phyloP scores from a whole-genome alignment of 2,888 invertebrate genomes.

The Lycocerus yunnanus region DNA sequence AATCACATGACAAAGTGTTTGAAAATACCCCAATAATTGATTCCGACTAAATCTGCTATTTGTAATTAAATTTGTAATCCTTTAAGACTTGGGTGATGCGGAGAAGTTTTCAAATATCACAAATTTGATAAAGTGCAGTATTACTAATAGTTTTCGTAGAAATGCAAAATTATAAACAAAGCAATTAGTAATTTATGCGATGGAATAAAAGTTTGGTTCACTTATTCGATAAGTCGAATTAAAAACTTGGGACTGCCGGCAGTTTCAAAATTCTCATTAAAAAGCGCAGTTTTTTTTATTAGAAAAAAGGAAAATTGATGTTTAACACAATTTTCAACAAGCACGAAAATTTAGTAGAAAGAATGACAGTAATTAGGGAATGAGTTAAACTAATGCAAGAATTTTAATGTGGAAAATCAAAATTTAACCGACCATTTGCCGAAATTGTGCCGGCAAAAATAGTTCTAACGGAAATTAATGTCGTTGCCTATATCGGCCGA shows the following conservation, averaged over 20 bases:
- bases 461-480: slow-evolving; percentile 35
- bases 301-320: slow-evolving; percentile 7
- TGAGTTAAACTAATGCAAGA: slow-evolving; percentile 2
- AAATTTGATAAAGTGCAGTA: neutral
- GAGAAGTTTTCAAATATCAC: neutral
- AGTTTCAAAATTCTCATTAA: neutral
- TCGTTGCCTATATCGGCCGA: slow-evolving; percentile 31
- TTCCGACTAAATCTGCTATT: neutral
- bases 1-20: neutral
- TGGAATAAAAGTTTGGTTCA: no score
- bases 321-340: neutral
- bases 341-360: neutral
- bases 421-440: slow-evolving; percentile 23
- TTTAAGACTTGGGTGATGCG: neutral
- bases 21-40: neutral
- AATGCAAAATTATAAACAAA: neutral
- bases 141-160: neutral
- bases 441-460: slow-evolving; percentile 22
- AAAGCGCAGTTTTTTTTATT: neutral
- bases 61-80: neutral
- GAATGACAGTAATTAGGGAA: slow-evolving; percentile 1
- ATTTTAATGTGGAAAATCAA: slow-evolving; percentile 25
- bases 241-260: neutral
- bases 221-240: neutral
- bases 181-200: neutral